Evolutionary conservation across 2,113 vertebrate species (phyloP).

Genomic region (Rhodinocichla rosea): DNA sequence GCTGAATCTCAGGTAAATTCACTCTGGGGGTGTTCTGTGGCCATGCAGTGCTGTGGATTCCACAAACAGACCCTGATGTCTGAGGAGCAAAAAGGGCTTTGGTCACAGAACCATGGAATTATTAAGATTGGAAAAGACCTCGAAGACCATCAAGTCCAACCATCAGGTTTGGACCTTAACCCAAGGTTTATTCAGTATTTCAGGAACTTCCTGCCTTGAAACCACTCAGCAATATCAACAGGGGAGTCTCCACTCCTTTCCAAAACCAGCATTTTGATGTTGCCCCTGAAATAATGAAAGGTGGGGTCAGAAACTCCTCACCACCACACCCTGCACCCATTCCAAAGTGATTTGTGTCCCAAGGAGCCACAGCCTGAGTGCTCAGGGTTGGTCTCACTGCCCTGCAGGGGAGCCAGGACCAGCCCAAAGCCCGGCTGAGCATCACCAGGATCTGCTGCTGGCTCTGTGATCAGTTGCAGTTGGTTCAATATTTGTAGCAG

Average conservation of each 20-base stretch:
- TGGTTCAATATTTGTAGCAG: constrained; percentile 28
- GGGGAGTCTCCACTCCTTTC: not conserved
- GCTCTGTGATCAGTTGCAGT: not conserved
- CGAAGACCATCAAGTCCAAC: not conserved
- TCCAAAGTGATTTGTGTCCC: rapidly evolving
- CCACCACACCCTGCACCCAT: not conserved
- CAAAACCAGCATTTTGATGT: not conserved
- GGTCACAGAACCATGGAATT: not conserved
- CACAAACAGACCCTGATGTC: not conserved
- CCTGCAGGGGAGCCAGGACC: not conserved
- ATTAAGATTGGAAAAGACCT: not conserved
- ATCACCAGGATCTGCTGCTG: not conserved
- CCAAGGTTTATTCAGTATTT: not conserved
- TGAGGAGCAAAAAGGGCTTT: not conserved
- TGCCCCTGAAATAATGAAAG: rapidly evolving
- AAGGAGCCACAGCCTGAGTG: not conserved
- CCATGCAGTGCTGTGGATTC: not conserved
- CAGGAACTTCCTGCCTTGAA: not conserved
- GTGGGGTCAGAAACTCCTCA: not conserved
- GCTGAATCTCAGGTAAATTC: not conserved
- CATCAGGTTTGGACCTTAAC: not conserved
- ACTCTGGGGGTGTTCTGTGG: not conserved
- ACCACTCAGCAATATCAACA: not conserved
- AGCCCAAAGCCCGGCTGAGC: not conserved
- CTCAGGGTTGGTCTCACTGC: not conserved